These are phyloP conservation scores for Diogma glabrata DNA, from an alignment of 2,888 invertebrate species.

Conservation along the genomic window DNA sequence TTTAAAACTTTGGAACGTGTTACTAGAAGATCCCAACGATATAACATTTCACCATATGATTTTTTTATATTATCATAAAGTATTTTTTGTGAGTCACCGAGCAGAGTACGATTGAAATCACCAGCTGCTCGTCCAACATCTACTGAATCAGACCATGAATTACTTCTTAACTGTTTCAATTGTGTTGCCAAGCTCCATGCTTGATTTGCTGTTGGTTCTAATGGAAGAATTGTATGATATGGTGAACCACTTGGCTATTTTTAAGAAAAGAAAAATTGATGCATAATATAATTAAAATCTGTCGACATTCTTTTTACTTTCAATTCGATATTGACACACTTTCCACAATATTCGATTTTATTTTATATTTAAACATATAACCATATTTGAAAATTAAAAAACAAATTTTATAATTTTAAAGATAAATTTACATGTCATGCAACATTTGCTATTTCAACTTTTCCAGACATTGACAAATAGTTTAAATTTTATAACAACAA, in stretches of 20 bases:
- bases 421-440: too few species aligned
- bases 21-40: slow-evolving; percentile 71
- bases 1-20: slow-evolving; percentile 69
- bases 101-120: slow-evolving; percentile 19
- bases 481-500: too few species aligned
- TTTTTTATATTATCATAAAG: slow-evolving; percentile 73
- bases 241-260: slow-evolving; percentile 67
- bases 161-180: slow-evolving; percentile 61
- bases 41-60: slow-evolving; percentile 79
- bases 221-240: slow-evolving; percentile 67
- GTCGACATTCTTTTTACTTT: too few species aligned
- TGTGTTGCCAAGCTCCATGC: slow-evolving; percentile 55
- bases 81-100: slow-evolving; percentile 31
- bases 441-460: too few species aligned
- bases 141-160: slow-evolving; percentile 77
- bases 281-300: too few species aligned
- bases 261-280: slow-evolving; percentile 16
- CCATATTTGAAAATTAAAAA: too few species aligned
- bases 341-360: too few species aligned
- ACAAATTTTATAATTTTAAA: too few species aligned
- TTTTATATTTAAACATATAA: too few species aligned
- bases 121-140: slow-evolving; percentile 36
- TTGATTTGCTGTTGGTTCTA: slow-evolving; percentile 60
- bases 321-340: too few species aligned
- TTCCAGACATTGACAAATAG: too few species aligned